Base-by-base conservation (phyloP, 2,888 invertebrate species). In the Pseudococcus viburni region DNA sequence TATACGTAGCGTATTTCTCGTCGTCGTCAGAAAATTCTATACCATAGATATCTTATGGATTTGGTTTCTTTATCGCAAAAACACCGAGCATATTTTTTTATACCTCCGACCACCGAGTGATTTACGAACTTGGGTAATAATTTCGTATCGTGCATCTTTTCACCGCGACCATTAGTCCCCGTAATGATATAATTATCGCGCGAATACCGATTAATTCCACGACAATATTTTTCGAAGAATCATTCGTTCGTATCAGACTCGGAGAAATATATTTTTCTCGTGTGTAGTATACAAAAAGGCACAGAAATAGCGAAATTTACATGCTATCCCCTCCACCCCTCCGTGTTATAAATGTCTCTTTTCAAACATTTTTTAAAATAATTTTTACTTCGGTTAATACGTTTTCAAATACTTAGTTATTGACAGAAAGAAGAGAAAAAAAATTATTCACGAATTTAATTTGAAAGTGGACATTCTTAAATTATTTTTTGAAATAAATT, bases 11-110 rank as follows among this genome's bases (percentile, higher is more conserved):
- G 42, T 42, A 39, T 73, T 73, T 73, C 73, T 17, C 33, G 33
- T 73, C 19, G 42, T 42, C 26, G 26, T 26, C 15, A 17, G 26
- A 73, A 73, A 73, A 73, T 12, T 4, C 22, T 59, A n/a, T 51
- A 12, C 15, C n/a, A 26, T 73, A 26, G 22, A 22, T 39, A 77
- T 64, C 5, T 15, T 15, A 39, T 46, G 46, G 42, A 83, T 46
- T 83, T 19, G 42, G 15, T 83, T 83, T 46, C 46, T 83, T 83
- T 46, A 83, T 46, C 9, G 80, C 19, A n/a, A 83, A n/a, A 83
- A 19, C 46, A 15, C 17, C 73, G 26, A 22, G 9, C 46, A 4
- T 19, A 83, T 46, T 83, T 83, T 83, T 83, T 83, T 19, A 17
- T 19, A 80, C 80, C n/a, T n/a, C 2, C 11, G 59, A 64, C 9